These are phyloP conservation scores for Apis florea DNA, from an alignment of 1,140 invertebrate genomes.

Conservation along the genomic window DNA sequence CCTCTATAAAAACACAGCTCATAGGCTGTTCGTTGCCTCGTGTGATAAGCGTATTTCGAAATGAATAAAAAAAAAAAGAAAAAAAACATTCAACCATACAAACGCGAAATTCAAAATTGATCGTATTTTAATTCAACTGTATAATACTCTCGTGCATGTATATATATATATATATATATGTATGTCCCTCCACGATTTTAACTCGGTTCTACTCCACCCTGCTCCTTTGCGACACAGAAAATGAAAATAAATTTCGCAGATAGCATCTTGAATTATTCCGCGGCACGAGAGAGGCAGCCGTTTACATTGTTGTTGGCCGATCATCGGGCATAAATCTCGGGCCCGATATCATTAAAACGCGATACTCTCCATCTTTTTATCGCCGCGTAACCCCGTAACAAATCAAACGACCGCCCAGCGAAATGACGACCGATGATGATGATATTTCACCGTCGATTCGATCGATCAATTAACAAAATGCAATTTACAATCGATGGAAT, in stretches of 20 bases:
- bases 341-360: not conserved
- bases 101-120: slow-evolving; percentile 13
- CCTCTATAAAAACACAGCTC: not conserved
- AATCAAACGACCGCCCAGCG: not conserved
- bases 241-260: slow-evolving; percentile 43
- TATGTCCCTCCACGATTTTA: too few relatives aligned
- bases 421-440: not conserved
- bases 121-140: not conserved
- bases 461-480: too few relatives aligned
- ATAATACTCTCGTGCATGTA: too few relatives aligned
- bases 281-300: slow-evolving; percentile 9
- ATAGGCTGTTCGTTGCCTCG: not conserved
- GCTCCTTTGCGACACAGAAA: slow-evolving; percentile 17
- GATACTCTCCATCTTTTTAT: not conserved
- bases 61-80: not conserved
- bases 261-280: slow-evolving; percentile 41
- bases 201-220: not conserved
- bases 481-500: not conserved
- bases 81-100: not conserved
- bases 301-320: slow-evolving; percentile 35
- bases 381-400: not conserved
- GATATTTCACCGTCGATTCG: too few relatives aligned
- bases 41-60: not conserved
- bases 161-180: not conserved
- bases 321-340: slow-evolving; percentile 6